phyloP scores from a whole-genome alignment of 2,797 vertebrate species.

The Pipistrellus nathusii region DNA sequence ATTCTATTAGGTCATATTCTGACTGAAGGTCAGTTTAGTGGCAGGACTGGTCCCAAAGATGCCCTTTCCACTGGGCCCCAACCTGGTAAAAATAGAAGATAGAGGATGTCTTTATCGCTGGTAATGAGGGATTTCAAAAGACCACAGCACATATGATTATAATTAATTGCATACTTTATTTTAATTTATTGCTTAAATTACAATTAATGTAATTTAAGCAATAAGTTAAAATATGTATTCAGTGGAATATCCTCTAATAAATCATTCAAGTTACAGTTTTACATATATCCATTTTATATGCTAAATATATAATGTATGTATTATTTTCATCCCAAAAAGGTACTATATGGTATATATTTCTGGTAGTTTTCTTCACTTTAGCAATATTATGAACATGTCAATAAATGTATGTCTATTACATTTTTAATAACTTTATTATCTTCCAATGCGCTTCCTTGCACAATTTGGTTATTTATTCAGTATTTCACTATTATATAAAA shows the following conservation, averaged over 20 bases:
- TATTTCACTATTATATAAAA: slow-evolving; percentile 34
- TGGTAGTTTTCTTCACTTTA: neutral
- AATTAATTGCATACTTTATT: too few species aligned
- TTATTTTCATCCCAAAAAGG: slow-evolving; percentile 31
- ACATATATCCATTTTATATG: neutral
- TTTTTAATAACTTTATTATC: neutral
- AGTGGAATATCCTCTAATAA: neutral
- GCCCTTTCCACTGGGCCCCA: neutral
- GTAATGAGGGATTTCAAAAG: neutral
- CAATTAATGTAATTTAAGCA: slow-evolving; percentile 49
- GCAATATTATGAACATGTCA: slow-evolving; percentile 24
- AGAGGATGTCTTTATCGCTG: neutral
- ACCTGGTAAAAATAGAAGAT: neutral
- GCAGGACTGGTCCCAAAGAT: neutral
- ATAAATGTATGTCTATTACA: neutral
- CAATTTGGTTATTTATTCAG: neutral
- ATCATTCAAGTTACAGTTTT: neutral
- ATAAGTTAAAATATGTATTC: slow-evolving; percentile 8
- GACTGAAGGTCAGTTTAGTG: neutral
- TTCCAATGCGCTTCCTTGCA: neutral
- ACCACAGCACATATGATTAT: neutral
- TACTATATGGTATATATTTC: neutral
- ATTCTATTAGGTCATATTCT: slow-evolving; percentile 43
- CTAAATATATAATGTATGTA: neutral
- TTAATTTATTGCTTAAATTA: neutral